phyloP scores from a whole-genome alignment of 2,797 vertebrate species.

The Cetoscarus ocellatus region DNA sequence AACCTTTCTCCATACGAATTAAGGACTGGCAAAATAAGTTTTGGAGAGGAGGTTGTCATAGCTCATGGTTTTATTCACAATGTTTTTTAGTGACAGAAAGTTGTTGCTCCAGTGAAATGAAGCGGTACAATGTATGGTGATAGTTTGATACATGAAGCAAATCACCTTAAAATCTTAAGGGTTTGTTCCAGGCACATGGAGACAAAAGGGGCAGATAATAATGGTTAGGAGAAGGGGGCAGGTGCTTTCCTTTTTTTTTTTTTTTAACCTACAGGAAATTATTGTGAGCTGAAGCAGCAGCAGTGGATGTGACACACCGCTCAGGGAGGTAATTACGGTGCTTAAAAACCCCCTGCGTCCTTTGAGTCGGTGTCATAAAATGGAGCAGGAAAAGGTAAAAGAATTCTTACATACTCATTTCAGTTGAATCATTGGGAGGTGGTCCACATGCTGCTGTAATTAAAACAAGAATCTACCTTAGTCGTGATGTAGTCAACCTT shows the following conservation, averaged over 20 bases:
- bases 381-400: not conserved
- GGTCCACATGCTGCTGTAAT: not conserved
- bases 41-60: not conserved
- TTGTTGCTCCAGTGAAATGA: not conserved
- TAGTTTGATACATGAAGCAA: not conserved
- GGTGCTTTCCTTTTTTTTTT: not conserved
- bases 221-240: not conserved
- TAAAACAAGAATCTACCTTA: not conserved
- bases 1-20: not conserved
- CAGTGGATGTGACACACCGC: slow-evolving; percentile 3
- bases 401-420: not conserved
- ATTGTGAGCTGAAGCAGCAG: not conserved
- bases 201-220: not conserved
- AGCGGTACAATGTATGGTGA: not conserved
- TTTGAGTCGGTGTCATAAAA: not conserved
- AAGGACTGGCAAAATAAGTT: not conserved
- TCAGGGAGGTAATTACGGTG: not conserved
- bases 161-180: not conserved
- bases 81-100: not conserved
- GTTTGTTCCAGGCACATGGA: not conserved
- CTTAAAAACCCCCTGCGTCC: not conserved
- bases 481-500: not conserved
- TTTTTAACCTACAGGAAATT: slow-evolving; percentile 1
- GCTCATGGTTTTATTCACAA: not conserved
- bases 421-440: not conserved